These are phyloP conservation scores for Sebastolobus altivelis DNA, from an alignment of 2,797 vertebrate genomes.

Conservation along the genomic window DNA sequence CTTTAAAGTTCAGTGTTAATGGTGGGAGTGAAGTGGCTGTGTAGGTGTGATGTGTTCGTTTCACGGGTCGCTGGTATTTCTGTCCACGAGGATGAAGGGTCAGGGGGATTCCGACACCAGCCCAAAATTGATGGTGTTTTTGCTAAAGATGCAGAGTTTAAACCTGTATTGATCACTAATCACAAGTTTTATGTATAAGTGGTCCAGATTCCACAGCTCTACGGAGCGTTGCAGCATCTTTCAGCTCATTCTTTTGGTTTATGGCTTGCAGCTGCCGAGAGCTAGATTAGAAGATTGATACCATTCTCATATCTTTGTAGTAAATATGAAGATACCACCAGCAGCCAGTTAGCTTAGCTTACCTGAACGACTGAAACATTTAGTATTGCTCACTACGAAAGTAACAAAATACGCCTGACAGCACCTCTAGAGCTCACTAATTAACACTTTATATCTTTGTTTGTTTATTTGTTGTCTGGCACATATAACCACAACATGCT, in stretches of 20 bases:
- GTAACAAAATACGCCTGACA: too few species aligned
- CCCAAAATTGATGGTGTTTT: slow-evolving; percentile 25
- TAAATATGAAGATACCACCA: background rate
- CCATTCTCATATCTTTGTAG: background rate
- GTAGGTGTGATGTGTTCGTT: slow-evolving; percentile 79
- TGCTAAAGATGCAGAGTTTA: slow-evolving; percentile 30
- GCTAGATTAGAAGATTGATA: background rate
- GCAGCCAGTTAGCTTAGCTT: too few species aligned
- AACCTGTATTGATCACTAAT: slow-evolving; percentile 17
- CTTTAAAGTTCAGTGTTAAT: slow-evolving; percentile 80
- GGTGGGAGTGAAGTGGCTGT: slow-evolving; percentile 79
- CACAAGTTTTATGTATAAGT: background rate
- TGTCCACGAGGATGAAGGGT: slow-evolving; percentile 30
- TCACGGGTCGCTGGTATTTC: slow-evolving; percentile 65
- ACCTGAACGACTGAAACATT: too few species aligned
- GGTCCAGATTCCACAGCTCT: background rate
- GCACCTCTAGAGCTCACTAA: too few species aligned
- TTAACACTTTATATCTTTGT: background rate
- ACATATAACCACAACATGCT: too few species aligned
- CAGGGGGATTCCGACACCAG: slow-evolving; percentile 49
- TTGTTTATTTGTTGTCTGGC: background rate
- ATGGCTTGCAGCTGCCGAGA: background rate
- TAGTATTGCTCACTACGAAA: too few species aligned
- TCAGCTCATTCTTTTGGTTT: background rate
- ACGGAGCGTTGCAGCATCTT: background rate